A percentile compares a stretch with the other conserved stretches of the same genome.
Evolutionary conservation across 2,888 invertebrate genomes (phyloP).

Genomic region (Lysandra coridon): DNA sequence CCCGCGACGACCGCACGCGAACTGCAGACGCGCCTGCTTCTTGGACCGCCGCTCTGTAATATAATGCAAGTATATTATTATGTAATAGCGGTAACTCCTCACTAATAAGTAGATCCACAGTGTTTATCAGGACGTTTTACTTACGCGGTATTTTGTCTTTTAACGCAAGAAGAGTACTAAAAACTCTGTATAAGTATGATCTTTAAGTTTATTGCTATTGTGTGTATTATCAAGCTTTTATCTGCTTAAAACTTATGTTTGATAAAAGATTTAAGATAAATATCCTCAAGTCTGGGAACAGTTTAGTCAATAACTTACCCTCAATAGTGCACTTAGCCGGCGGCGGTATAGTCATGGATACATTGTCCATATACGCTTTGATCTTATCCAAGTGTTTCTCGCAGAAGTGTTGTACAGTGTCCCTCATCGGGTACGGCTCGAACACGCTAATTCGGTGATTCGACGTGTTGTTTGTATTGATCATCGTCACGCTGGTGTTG

Average conservation of each 20-base stretch:
- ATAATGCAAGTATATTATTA: background rate
- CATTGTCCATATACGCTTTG: slow-evolving; percentile 93
- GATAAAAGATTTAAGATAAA: background rate
- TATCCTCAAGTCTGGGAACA: background rate
- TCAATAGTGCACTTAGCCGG: slow-evolving; percentile 97
- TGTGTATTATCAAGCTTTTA: no score
- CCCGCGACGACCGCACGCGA: slow-evolving; percentile 91
- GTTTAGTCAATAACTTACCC: slow-evolving; percentile 76
- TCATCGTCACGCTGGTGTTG: slow-evolving; percentile 89
- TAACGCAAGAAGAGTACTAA: no score
- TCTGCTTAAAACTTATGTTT: no score
- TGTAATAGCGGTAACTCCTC: no score
- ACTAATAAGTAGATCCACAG: no score
- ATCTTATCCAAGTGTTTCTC: slow-evolving; percentile 97
- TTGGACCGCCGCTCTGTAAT: slow-evolving; percentile 87
- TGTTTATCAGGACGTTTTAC: no score
- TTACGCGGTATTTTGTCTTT: no score
- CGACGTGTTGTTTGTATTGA: slow-evolving; percentile 79
- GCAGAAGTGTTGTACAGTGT: slow-evolving; percentile 96
- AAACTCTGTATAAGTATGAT: no score
- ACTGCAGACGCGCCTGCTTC: slow-evolving; percentile 92
- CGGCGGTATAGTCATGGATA: slow-evolving; percentile 91
- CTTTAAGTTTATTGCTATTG: no score
- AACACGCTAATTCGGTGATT: slow-evolving; percentile 88
- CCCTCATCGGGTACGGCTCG: slow-evolving; percentile 94